Conservation (phyloP, 1,140 invertebrate genomes). For the Proales similis region DNA sequence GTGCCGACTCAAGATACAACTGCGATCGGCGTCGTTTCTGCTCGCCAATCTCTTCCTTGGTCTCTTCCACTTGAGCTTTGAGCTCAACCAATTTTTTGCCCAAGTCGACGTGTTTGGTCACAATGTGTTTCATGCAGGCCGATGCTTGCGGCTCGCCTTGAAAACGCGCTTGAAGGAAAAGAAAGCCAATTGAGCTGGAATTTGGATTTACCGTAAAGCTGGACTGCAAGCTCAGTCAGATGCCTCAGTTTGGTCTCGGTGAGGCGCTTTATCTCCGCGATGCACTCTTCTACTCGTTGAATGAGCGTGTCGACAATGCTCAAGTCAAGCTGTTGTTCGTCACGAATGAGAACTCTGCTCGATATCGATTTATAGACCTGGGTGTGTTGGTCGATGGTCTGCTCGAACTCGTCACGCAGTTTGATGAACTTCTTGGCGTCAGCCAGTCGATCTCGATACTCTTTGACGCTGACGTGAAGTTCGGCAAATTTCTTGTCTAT, state of each 20-base stretch:
- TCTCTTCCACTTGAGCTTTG: slow-evolving; percentile 24
- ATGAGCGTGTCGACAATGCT: slow-evolving; percentile 58
- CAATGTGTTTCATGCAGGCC: slow-evolving; percentile 6
- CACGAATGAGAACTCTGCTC: slow-evolving; percentile 62
- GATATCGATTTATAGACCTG: slow-evolving; percentile 66
- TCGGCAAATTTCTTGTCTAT: slow-evolving; percentile 66
- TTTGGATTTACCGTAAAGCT: slow-evolving; percentile 60
- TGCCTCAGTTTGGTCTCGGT: slow-evolving; percentile 64
- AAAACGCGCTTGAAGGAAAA: too few species aligned
- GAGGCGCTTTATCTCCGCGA: slow-evolving; percentile 60
- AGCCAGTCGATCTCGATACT: slow-evolving; percentile 59
- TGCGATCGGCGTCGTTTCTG: not conserved
- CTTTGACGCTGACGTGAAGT: slow-evolving; percentile 63
- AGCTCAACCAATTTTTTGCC: slow-evolving; percentile 34
- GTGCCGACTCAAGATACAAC: slow-evolving; percentile 25
- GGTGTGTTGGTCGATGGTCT: slow-evolving; percentile 67
- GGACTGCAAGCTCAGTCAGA: slow-evolving; percentile 61
- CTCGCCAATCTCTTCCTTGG: not conserved
- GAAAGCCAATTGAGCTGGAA: not conserved
- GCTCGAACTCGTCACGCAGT: slow-evolving; percentile 61
- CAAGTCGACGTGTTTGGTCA: slow-evolving; percentile 29
- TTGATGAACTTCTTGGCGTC: slow-evolving; percentile 58
- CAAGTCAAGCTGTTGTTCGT: slow-evolving; percentile 60
- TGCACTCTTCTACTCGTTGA: slow-evolving; percentile 63
- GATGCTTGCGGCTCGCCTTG: slow-evolving; percentile 11